These are phyloP conservation scores for Tipula lateralis DNA, from an alignment of 2,888 invertebrate species.

Conservation along the genomic window DNA sequence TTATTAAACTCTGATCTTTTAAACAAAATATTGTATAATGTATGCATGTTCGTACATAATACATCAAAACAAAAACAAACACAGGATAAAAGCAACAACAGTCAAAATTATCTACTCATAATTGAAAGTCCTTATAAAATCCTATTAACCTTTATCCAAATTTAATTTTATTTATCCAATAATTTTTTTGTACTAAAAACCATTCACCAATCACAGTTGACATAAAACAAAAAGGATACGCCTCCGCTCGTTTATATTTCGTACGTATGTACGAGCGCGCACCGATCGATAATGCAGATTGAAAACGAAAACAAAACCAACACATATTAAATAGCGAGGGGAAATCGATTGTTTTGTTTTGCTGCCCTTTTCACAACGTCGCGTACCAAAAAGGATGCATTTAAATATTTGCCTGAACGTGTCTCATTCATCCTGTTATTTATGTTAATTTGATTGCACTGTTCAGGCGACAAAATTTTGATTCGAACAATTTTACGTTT, in stretches of 20 bases:
- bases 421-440: background rate
- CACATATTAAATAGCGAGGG: background rate
- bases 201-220: background rate
- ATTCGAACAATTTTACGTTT: background rate
- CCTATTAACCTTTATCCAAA: background rate
- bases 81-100: background rate
- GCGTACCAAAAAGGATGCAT: background rate
- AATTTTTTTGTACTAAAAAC: background rate
- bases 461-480: background rate
- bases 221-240: background rate
- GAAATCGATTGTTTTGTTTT: background rate
- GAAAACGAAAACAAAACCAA: background rate
- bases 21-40: background rate
- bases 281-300: background rate
- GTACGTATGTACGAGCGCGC: background rate
- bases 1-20: conserved; percentile 24
- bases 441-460: background rate
- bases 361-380: background rate
- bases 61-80: background rate
- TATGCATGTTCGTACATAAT: background rate
- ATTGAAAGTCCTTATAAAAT: background rate
- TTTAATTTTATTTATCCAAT: background rate
- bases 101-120: background rate
- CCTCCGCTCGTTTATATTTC: background rate
- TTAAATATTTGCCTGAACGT: background rate